Conservation (phyloP, 53 echinoderm and acorn worm genomes). For the Temnopleurus reevesii region DNA sequence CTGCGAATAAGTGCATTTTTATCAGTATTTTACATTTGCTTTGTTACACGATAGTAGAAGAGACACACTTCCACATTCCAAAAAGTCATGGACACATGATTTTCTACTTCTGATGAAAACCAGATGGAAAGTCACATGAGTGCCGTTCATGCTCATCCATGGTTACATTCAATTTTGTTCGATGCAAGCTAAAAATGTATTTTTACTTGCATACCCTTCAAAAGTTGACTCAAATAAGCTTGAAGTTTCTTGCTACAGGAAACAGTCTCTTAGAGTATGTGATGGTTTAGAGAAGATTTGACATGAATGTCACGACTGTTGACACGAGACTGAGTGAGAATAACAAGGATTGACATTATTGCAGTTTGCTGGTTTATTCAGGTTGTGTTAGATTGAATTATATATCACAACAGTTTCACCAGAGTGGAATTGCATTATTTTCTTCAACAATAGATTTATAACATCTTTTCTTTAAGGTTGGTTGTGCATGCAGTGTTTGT, state of each 20-base stretch:
- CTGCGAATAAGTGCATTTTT: background rate
- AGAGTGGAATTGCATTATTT: background rate
- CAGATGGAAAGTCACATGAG: constrained; percentile 29
- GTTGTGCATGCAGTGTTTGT: too few species aligned
- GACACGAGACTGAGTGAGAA: background rate
- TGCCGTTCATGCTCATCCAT: background rate
- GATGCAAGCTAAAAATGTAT: background rate
- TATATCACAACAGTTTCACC: background rate
- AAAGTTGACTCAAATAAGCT: background rate
- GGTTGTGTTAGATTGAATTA: background rate
- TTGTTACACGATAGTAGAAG: background rate
- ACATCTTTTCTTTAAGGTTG: too few species aligned
- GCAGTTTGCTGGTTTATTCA: background rate
- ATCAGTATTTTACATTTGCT: background rate
- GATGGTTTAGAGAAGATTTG: background rate
- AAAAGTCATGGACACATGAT: constrained; percentile 33
- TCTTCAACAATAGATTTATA: too few species aligned
- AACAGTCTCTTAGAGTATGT: background rate
- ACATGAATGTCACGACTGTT: background rate
- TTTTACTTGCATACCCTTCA: constrained; percentile 20
- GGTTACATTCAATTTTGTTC: background rate
- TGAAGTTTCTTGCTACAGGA: background rate
- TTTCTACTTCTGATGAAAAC: background rate
- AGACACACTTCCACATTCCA: background rate
- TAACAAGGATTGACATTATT: background rate